A percentile compares a stretch with the other conserved stretches of the same genome.
Conservation (phyloP, 2,888 invertebrate species). For the Perdita meconis region DNA sequence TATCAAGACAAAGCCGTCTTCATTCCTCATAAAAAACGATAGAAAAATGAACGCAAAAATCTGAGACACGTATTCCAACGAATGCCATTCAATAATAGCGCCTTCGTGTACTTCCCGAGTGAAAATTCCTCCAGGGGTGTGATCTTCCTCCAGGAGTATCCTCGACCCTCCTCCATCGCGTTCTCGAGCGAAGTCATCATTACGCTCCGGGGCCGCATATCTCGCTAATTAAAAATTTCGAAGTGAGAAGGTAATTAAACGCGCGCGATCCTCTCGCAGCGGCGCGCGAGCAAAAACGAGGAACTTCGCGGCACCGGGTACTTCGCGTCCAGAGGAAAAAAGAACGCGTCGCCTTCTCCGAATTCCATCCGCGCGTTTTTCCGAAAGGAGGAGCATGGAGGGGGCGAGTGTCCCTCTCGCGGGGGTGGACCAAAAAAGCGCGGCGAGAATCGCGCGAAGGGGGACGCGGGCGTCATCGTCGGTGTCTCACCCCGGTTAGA, state of each 20-base stretch:
- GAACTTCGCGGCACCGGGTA: constrained; percentile 10
- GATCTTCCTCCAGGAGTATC: background rate
- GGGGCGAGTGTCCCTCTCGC: no score
- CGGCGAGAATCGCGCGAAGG: constrained; percentile 8
- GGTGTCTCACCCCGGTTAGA: constrained; percentile 14
- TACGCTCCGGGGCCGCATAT: background rate
- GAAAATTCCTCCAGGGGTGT: constrained; percentile 2
- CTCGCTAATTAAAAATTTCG: constrained; percentile 45
- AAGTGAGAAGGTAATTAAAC: constrained; percentile 47
- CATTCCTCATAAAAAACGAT: no score
- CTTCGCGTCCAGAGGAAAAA: background rate
- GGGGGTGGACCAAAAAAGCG: no score
- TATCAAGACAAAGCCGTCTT: no score
- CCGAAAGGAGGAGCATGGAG: constrained; percentile 2
- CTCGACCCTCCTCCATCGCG: background rate
- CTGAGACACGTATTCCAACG: no score
- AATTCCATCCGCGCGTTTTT: background rate
- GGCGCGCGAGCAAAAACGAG: background rate
- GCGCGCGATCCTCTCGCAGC: constrained; percentile 12
- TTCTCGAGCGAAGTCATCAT: background rate
- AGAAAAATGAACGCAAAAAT: no score
- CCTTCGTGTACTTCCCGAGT: background rate
- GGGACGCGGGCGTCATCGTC: constrained; percentile 15
- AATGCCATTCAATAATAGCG: background rate
- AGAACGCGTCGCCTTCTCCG: constrained; percentile 1